Evolutionary conservation across 1,140 invertebrate genomes (phyloP), one percentile per base, ranked within the genome.

Genomic region (Harlomillsia oculata): DNA sequence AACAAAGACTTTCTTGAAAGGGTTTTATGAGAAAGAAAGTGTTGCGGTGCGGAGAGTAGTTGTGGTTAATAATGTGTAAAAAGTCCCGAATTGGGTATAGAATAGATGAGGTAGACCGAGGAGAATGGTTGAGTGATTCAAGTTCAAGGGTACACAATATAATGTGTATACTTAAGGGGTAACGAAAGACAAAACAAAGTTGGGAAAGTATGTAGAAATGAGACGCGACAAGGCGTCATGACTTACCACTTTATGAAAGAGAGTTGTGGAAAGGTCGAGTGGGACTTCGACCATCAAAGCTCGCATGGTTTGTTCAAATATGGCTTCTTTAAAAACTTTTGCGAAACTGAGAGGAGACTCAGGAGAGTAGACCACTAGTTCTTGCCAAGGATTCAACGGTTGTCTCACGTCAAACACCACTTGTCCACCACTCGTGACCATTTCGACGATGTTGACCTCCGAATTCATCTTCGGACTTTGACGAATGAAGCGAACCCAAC

Each of bases 221-320:
- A n/a, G n/a, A n/a, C n/a, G n/a, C n/a, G n/a, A n/a, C n/a, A n/a
- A n/a, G n/a, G n/a, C n/a, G n/a, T n/a, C n/a, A n/a, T 20, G 23
- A 41, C 60, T 58, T 54, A 62, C 60, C 60, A 62, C 34, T 53
- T 62, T 62, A 53, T 62, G 59, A 43, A 65, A 65, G 25, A 65
- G 41, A 37, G 59, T 59, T 25, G 56, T 65, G 36, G 63, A 65
- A 36, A 65, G 56, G 49, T 65, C 63, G 23, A 65, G 50, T 11
- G 63, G 63, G 14, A 65, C 63, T 56, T 65, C 63, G 2, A 62
- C 29, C 43, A 65, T 58, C n/a, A 65, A 32, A n/a, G 56, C 63
- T 40, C 56, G 52, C 56, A 65, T 62, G 5, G 63, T 61, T 36
- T 65, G 60, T 51, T 65, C 63, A 50, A 65, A 65, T 50, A 65